Percentiles rank a stretch among this genome's conserved stretches.
phyloP scores from a whole-genome alignment of 2,888 invertebrate species.

The Sturmia bella region DNA sequence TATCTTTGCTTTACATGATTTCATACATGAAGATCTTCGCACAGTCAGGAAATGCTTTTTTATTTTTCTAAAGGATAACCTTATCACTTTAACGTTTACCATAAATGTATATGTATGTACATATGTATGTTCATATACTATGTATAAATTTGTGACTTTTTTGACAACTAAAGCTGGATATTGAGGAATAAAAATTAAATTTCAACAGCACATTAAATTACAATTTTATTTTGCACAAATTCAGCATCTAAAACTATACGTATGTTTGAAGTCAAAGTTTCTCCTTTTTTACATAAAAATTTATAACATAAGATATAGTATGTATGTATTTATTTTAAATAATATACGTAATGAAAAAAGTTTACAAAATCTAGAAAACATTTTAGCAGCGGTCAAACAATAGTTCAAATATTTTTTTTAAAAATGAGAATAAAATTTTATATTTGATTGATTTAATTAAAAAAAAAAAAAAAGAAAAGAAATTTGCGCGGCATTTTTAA shows the following conservation, averaged over 20 bases:
- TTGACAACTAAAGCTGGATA: not conserved
- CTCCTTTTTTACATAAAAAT: slow-evolving; percentile 51
- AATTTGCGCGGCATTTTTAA: slow-evolving; percentile 76
- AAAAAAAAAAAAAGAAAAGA: slow-evolving; percentile 22
- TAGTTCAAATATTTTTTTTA: slow-evolving; percentile 75
- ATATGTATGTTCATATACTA: no score
- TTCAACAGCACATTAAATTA: slow-evolving; percentile 69
- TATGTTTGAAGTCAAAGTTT: slow-evolving; percentile 20
- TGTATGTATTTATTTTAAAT: slow-evolving; percentile 46
- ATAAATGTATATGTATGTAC: not conserved
- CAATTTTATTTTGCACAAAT: slow-evolving; percentile 48
- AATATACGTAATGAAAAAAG: slow-evolving; percentile 41
- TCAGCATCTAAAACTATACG: slow-evolving; percentile 59
- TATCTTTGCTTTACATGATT: no score
- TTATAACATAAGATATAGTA: slow-evolving; percentile 9
- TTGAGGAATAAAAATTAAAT: slow-evolving; percentile 50
- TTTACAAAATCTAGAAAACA: slow-evolving; percentile 65
- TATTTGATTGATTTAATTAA: slow-evolving; percentile 42
- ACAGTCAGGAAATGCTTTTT: no score
- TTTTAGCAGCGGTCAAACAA: slow-evolving; percentile 62
- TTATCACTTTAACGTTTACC: not conserved
- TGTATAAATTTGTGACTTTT: not conserved
- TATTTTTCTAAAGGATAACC: no score
- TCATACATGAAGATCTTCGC: no score
- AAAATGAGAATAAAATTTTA: not conserved